phyloP scores from a whole-genome alignment of 2,888 invertebrate genomes.

The Drosophila subquinaria region DNA sequence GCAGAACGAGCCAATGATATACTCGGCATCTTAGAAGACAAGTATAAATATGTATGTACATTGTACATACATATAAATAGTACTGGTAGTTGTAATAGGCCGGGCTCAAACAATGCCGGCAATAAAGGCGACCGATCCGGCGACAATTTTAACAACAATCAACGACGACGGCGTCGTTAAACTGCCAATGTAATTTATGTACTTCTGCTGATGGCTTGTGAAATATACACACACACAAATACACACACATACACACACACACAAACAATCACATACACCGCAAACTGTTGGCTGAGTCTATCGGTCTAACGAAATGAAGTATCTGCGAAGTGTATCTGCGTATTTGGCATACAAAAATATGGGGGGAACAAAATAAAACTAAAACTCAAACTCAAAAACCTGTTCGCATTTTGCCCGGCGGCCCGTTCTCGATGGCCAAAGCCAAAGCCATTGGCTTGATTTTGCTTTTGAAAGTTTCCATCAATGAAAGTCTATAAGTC shows the following conservation, averaged over 20 bases:
- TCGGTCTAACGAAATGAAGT: constrained; percentile 41
- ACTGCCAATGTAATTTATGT: constrained; percentile 78
- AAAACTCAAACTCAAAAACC: constrained; percentile 52
- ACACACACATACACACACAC: constrained; percentile 15
- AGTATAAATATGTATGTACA: constrained; percentile 7
- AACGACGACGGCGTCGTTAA: constrained; percentile 52
- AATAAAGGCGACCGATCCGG: constrained; percentile 53
- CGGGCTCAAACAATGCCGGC: constrained; percentile 55
- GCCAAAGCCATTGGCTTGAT: constrained; percentile 41
- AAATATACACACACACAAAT: constrained; percentile 34
- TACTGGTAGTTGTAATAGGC: constrained; percentile 27
- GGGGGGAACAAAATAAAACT: constrained; percentile 11
- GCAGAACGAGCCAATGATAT: constrained; percentile 40
- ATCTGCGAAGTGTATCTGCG: constrained; percentile 57
- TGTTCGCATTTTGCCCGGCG: constrained; percentile 58
- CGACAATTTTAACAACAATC: constrained; percentile 30
- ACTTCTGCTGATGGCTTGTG: constrained; percentile 63
- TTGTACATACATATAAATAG: background rate
- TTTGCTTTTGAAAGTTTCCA: constrained; percentile 75
- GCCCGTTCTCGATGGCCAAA: constrained; percentile 61
- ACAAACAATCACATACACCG: background rate
- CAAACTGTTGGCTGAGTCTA: constrained; percentile 41
- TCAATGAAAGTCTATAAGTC: constrained; percentile 71
- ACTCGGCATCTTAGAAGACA: constrained; percentile 15
- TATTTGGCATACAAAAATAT: constrained; percentile 27